Evolutionary conservation across 1,140 invertebrate genomes (phyloP).

Genomic region (Panagrolaimus sp.): DNA sequence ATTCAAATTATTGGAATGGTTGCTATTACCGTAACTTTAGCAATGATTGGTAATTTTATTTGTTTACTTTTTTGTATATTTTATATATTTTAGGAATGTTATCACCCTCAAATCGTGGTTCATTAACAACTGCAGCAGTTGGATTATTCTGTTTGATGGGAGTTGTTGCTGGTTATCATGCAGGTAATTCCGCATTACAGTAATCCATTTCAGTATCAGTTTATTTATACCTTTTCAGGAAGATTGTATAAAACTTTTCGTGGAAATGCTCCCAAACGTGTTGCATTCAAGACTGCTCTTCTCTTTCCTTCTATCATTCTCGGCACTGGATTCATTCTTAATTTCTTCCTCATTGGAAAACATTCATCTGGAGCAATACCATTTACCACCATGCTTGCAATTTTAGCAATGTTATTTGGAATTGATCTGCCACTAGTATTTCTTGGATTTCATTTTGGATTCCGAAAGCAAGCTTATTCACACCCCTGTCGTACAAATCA

Average conservation of each 20-base stretch:
- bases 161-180: slow-evolving; percentile 87
- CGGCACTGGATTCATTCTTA: slow-evolving; percentile 82
- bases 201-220: no score
- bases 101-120: slow-evolving; percentile 86
- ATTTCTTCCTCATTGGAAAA: slow-evolving; percentile 97
- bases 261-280: slow-evolving; percentile 86
- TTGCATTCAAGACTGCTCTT: slow-evolving; percentile 82
- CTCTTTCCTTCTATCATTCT: slow-evolving; percentile 87
- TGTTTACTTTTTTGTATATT: no score
- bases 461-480: slow-evolving; percentile 73
- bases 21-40: slow-evolving; percentile 73
- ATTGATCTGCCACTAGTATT: slow-evolving; percentile 90
- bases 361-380: slow-evolving; percentile 89
- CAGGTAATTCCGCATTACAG: no score
- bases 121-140: slow-evolving; percentile 87
- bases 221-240: no score
- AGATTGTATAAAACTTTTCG: slow-evolving; percentile 82
- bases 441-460: slow-evolving; percentile 92
- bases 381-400: slow-evolving; percentile 87
- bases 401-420: slow-evolving; percentile 87
- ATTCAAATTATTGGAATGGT: slow-evolving; percentile 94
- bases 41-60: no score
- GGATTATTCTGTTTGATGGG: slow-evolving; percentile 94
- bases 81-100: slow-evolving; percentile 97
- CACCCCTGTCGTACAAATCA: slow-evolving; percentile 97